A percentile compares a stretch with the other conserved stretches of the same genome.
phyloP scores from a whole-genome alignment of 2,113 vertebrate species.

The Leucoraja erinaceus region DNA sequence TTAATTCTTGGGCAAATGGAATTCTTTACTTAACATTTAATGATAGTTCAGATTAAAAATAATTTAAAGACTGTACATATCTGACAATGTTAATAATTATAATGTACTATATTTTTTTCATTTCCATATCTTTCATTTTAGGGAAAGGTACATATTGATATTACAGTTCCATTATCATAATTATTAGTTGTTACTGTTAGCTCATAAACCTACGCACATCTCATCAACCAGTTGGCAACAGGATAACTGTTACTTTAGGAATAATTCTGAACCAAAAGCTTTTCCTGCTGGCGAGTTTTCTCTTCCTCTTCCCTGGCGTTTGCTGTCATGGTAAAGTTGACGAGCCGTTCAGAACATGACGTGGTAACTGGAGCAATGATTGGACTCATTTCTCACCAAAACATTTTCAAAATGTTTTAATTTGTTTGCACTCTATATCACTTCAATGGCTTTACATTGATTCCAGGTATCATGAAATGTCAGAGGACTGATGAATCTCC shows the following conservation, averaged over 20 bases:
- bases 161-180: background rate
- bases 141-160: background rate
- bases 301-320: background rate
- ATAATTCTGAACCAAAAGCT: background rate
- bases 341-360: background rate
- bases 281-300: background rate
- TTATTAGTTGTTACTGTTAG: background rate
- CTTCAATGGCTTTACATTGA: too few relatives aligned
- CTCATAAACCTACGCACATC: background rate
- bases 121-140: background rate
- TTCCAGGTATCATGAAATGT: too few relatives aligned
- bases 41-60: background rate
- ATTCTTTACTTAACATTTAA: background rate
- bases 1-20: too few relatives aligned
- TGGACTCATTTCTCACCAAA: background rate
- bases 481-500: too few relatives aligned
- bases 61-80: background rate
- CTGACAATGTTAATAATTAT: background rate
- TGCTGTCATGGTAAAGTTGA: background rate
- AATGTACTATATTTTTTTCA: background rate
- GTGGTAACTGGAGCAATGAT: background rate
- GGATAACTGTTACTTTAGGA: background rate
- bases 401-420: background rate
- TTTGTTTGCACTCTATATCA: too few relatives aligned
- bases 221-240: background rate